A percentile compares a stretch with the other conserved stretches of the same genome.
Conservation (phyloP, 1,140 invertebrate species). For the Protaetia brevitarsis region DNA sequence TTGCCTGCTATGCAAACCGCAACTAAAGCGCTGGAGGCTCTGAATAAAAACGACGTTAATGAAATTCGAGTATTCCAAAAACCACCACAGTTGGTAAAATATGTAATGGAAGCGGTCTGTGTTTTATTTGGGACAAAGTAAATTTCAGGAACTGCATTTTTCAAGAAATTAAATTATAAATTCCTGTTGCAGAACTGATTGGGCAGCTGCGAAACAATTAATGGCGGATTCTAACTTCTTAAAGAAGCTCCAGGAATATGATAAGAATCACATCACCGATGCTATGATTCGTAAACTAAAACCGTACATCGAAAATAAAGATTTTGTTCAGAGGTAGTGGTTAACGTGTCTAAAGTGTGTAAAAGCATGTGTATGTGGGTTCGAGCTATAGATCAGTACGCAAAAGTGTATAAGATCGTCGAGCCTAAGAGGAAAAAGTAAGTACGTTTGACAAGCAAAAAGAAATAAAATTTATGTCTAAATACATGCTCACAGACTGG, state of each 20-base stretch:
- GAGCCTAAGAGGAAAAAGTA: constrained; percentile 81
- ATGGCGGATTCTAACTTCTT: constrained; percentile 81
- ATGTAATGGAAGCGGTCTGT: constrained; percentile 90
- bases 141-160: background rate
- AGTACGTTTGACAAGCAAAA: constrained; percentile 40
- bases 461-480: no score
- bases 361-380: constrained; percentile 90
- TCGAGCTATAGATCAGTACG: constrained; percentile 81
- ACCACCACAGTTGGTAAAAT: constrained; percentile 81
- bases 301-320: constrained; percentile 74
- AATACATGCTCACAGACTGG: constrained; percentile 55
- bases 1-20: constrained; percentile 81
- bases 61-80: constrained; percentile 85
- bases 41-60: constrained; percentile 88
- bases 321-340: constrained; percentile 70
- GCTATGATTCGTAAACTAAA: constrained; percentile 76
- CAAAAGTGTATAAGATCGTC: constrained; percentile 76
- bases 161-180: background rate
- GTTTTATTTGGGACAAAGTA: constrained; percentile 78
- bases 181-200: constrained; percentile 73
- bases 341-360: constrained; percentile 75
- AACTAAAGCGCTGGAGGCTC: constrained; percentile 74
- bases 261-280: constrained; percentile 84
- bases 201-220: constrained; percentile 76
- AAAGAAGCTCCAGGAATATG: constrained; percentile 78